These are phyloP conservation scores for Sinonovacula constricta DNA, from an alignment of 1,140 invertebrate genomes.

Conservation along the genomic window DNA sequence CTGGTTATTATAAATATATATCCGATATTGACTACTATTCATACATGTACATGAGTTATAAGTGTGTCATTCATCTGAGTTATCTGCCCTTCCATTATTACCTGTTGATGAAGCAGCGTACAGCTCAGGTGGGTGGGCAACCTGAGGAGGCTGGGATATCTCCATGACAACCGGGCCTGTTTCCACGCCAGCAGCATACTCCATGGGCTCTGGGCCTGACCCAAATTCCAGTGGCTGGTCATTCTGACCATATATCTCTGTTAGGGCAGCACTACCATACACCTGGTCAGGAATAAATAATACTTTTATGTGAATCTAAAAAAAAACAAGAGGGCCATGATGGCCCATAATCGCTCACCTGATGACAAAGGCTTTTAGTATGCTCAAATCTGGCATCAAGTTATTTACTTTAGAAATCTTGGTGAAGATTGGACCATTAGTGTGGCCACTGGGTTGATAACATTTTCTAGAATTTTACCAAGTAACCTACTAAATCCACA, in stretches of 20 bases:
- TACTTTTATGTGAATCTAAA: no score
- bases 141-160: slow-evolving; percentile 33
- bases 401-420: background rate
- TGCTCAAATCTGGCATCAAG: no score
- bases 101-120: background rate
- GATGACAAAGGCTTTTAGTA: no score
- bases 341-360: no score
- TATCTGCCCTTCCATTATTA: background rate
- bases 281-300: no score
- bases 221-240: slow-evolving; percentile 49
- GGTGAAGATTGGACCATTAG: background rate
- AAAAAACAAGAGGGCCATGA: no score
- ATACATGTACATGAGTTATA: background rate
- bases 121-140: background rate
- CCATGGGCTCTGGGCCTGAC: background rate
- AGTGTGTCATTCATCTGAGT: background rate
- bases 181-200: background rate
- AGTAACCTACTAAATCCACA: no score
- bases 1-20: no score
- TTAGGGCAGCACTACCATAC: background rate
- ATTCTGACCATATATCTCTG: slow-evolving; percentile 14
- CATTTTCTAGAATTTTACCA: background rate
- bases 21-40: no score
- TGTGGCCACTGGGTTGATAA: background rate
- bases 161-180: no score